Conservation (phyloP, 1,140 invertebrate genomes). For the honey bee (Apis mellifera) region DNA sequence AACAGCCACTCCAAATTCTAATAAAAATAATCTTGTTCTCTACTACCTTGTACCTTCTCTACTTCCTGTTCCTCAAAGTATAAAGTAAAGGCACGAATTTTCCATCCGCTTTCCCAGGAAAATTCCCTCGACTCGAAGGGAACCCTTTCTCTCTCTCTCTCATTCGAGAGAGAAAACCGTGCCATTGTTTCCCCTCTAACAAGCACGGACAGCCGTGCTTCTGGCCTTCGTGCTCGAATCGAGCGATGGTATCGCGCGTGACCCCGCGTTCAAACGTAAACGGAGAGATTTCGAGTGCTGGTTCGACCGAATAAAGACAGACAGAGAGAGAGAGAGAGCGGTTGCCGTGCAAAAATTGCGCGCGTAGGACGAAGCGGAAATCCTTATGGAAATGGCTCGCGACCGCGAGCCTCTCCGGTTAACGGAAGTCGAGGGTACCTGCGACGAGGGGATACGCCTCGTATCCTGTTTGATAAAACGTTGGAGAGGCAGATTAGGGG, state of each 20-base stretch:
- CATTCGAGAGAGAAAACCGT: constrained; percentile 1
- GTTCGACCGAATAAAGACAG: background rate
- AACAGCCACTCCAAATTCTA: too few species aligned
- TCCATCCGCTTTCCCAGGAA: background rate
- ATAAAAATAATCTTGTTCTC: too few species aligned
- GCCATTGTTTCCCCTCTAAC: constrained; percentile 45
- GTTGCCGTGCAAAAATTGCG: constrained; percentile 34
- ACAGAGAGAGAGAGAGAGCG: background rate
- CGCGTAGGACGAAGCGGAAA: constrained; percentile 39
- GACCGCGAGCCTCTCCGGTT: background rate
- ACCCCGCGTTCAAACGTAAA: constrained; percentile 45
- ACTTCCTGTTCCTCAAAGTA: too few species aligned
- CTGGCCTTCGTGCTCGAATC: constrained; percentile 43
- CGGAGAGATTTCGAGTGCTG: constrained; percentile 44
- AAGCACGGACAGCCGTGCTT: constrained; percentile 34
- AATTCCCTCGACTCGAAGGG: constrained; percentile 12
- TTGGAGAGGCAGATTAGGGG: constrained; percentile 14
- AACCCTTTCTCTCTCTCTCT: background rate
- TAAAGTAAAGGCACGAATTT: too few species aligned
- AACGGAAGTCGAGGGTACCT: constrained; percentile 33
- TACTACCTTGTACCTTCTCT: too few species aligned
- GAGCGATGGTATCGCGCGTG: constrained; percentile 47
- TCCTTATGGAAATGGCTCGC: constrained; percentile 48
- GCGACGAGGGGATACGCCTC: background rate
- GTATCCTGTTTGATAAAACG: constrained; percentile 34